Evolutionary conservation across 1,140 invertebrate genomes (phyloP), one percentile per base, ranked within the genome.

Genomic region (Scaptomyza montana): DNA sequence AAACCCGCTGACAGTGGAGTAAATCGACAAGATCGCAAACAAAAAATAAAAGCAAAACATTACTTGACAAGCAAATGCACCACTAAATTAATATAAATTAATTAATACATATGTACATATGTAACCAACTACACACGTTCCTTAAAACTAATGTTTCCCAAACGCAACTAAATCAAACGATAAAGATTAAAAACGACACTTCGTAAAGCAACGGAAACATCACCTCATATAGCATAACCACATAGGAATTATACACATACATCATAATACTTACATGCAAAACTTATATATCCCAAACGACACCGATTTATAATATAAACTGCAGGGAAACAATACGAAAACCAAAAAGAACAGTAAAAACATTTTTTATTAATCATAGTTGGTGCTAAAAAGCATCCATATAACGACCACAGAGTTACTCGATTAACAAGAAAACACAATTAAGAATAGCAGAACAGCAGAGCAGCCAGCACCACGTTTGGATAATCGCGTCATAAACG

Each of bases 101-200:
- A 46, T 51, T 67, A 8, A 30, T 36, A 51, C 9, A n/a, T 47
- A 5, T 30, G n/a, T n/a, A 61, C 53, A 49, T 57, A 59, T 67
- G 46, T 56, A 84, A 84, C 45, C 72, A 85, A 85, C 81, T 77
- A 74, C 43, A 81, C 72, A 84, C 79, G 84, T 89, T 87, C 85
- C 79, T 80, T 84, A 78, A 71, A 80, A 77, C 54, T 65, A 87
- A 84, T 79, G 73, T 77, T 79, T 89, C 77, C 79, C 69, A 84
- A 84, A 61, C 72, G 66, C 62, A 87, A 87, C 61, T 61, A 62
- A 78, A 76, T 54, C 13, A 63, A 79, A 70, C 81, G 70, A 79
- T 71, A 47, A 70, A 74, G 70, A 77, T 25, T 74, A 81, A 72
- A 78, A 57, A 55, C 47, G 49, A 64, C 53, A 73, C 33, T 13